Percentiles rank a stretch among this genome's conserved stretches.
Conservation (phyloP, 2,888 invertebrate genomes). For the Mythimna impura region DNA sequence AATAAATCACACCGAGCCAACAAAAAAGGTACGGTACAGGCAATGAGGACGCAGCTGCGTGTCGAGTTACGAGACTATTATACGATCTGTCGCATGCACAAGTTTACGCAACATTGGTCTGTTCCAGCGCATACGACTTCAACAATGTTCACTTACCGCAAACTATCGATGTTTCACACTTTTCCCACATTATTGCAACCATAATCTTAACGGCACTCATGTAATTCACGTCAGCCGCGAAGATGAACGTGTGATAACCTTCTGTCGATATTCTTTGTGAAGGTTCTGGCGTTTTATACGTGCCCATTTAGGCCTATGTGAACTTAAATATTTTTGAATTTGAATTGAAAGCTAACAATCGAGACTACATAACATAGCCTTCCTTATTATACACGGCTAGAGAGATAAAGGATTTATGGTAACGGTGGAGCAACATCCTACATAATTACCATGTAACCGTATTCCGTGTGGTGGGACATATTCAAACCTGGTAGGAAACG, state of each 20-base stretch:
- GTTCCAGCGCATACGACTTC: constrained; percentile 55
- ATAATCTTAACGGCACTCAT: constrained; percentile 79
- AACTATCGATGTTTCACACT: constrained; percentile 83
- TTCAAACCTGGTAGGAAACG: constrained; percentile 76
- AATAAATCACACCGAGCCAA: constrained; percentile 5
- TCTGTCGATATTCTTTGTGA: constrained; percentile 60
- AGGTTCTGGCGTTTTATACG: no score
- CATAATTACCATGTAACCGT: constrained; percentile 61
- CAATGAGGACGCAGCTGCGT: constrained; percentile 23
- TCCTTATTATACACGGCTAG: constrained; percentile 8
- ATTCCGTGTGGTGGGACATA: constrained; percentile 65
- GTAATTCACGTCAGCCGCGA: constrained; percentile 65
- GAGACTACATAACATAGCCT: constrained; percentile 25
- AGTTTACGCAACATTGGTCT: constrained; percentile 65
- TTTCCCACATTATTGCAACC: constrained; percentile 79
- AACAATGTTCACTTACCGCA: constrained; percentile 75
- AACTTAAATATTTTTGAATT: no score
- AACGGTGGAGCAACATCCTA: constrained; percentile 58
- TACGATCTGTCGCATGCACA: constrained; percentile 67
- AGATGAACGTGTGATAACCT: constrained; percentile 68
- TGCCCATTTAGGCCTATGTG: no score
- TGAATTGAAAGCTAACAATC: constrained; percentile 46
- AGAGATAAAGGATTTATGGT: constrained; percentile 56
- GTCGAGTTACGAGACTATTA: constrained; percentile 52
- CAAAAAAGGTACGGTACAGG: constrained; percentile 13